Evolutionary conservation across 2,113 vertebrate species (phyloP).

Genomic region (Dromiciops gliroides): DNA sequence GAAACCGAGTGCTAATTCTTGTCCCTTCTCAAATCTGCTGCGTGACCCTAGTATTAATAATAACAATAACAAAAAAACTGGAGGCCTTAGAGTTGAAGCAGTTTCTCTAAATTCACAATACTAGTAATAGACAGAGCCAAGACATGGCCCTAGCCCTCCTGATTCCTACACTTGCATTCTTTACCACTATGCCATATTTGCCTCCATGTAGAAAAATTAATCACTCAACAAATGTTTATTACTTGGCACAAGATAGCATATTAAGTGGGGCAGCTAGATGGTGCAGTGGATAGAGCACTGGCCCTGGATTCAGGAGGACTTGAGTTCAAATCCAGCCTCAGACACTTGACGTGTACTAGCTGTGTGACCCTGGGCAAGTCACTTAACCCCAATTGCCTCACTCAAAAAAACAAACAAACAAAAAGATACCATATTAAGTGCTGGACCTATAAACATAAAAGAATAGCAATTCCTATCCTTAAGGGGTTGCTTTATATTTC

Average conservation of each 20-base stretch:
- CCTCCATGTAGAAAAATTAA: not conserved
- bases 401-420: too few species aligned
- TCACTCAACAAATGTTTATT: not conserved
- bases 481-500: not conserved
- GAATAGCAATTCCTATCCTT: not conserved
- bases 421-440: not conserved
- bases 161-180: not conserved
- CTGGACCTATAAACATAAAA: not conserved
- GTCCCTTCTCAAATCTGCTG: not conserved
- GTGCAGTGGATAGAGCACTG: too few species aligned
- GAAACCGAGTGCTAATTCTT: not conserved
- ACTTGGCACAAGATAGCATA: accelerated
- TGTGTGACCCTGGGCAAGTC: too few species aligned
- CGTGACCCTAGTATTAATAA: not conserved
- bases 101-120: not conserved
- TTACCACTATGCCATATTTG: not conserved
- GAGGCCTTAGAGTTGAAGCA: not conserved
- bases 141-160: not conserved
- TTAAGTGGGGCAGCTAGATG: too few species aligned
- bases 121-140: not conserved
- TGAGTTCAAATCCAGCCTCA: too few species aligned
- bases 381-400: too few species aligned
- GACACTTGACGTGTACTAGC: too few species aligned
- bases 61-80: too few species aligned
- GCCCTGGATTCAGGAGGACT: too few species aligned